Evolutionary conservation across 2,888 invertebrate species (phyloP).

Genomic region (Scaptodrosophila latifasciaeformis): DNA sequence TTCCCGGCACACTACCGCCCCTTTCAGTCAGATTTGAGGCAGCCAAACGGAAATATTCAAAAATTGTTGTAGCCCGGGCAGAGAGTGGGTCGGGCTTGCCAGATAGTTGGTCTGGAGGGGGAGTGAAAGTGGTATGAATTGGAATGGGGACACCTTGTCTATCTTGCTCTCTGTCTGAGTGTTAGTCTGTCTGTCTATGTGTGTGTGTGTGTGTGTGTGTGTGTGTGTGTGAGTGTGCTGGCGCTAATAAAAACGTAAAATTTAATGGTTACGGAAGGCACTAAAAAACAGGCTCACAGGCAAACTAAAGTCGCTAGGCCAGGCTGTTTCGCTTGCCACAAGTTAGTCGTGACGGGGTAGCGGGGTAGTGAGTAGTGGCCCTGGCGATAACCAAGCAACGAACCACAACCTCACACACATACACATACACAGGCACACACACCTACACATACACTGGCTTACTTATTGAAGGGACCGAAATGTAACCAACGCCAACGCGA

Average conservation of each 20-base stretch:
- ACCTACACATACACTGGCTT: too few relatives aligned
- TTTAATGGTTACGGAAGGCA: conserved; percentile 69
- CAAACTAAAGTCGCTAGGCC: conserved; percentile 41
- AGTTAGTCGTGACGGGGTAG: neutral
- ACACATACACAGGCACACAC: neutral
- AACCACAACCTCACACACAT: conserved; percentile 56
- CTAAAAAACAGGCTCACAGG: conserved; percentile 70
- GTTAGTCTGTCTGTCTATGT: conserved; percentile 11
- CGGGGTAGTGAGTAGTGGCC: conserved; percentile 36
- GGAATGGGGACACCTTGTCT: too few relatives aligned
- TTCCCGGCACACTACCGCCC: too few relatives aligned
- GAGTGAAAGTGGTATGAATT: neutral
- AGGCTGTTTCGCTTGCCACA: conserved; percentile 21
- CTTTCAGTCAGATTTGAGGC: too few relatives aligned
- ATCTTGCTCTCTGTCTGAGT: too few relatives aligned
- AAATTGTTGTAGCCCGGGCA: conserved; percentile 40
- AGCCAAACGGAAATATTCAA: conserved; percentile 66
- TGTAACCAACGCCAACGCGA: conserved; percentile 57
- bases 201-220: conserved; percentile 12
- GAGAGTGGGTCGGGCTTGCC: conserved; percentile 8
- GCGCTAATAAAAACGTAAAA: conserved; percentile 69
- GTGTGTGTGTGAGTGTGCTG: conserved; percentile 22
- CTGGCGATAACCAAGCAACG: conserved; percentile 66
- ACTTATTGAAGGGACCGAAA: conserved; percentile 31
- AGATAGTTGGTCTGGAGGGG: too few relatives aligned